Evolutionary conservation across 1,140 invertebrate genomes (phyloP).

Genomic region (Arctopsyche grandis): DNA sequence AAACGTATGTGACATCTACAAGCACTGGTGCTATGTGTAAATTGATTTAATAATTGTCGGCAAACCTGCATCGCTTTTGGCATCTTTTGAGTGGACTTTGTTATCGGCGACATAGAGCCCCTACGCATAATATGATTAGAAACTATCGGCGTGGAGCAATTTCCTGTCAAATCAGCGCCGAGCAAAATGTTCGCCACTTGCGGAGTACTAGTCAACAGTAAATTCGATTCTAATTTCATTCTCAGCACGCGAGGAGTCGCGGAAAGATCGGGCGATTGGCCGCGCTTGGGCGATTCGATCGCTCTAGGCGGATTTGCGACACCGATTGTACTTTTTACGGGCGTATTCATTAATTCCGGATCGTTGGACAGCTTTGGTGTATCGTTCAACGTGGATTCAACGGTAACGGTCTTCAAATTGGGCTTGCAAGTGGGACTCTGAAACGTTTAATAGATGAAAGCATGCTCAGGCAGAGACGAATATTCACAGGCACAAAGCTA

Average conservation of each 20-base stretch:
- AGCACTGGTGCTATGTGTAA: no score
- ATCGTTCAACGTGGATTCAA: not conserved
- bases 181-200: slow-evolving; percentile 59
- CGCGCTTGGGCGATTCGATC: not conserved
- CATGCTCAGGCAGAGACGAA: slow-evolving; percentile 51
- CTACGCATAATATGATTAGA: slow-evolving; percentile 67
- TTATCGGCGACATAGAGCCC: slow-evolving; percentile 87
- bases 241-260: slow-evolving; percentile 13
- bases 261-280: not conserved
- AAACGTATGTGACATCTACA: no score
- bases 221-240: slow-evolving; percentile 17
- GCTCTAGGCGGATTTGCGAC: not conserved
- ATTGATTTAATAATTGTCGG: not conserved
- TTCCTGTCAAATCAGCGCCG: slow-evolving; percentile 56
- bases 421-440: slow-evolving; percentile 49
- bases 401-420: not conserved
- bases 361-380: not conserved
- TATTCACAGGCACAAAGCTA: slow-evolving; percentile 33
- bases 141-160: slow-evolving; percentile 62
- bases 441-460: slow-evolving; percentile 44
- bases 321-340: not conserved
- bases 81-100: slow-evolving; percentile 84
- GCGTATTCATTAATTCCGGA: not conserved
- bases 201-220: slow-evolving; percentile 67
- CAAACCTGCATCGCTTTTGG: slow-evolving; percentile 87